Percentiles rank a stretch among this genome's conserved stretches.
These are phyloP conservation scores for Synanthedon formicaeformis DNA, from an alignment of 2,888 invertebrate genomes.

Conservation along the genomic window DNA sequence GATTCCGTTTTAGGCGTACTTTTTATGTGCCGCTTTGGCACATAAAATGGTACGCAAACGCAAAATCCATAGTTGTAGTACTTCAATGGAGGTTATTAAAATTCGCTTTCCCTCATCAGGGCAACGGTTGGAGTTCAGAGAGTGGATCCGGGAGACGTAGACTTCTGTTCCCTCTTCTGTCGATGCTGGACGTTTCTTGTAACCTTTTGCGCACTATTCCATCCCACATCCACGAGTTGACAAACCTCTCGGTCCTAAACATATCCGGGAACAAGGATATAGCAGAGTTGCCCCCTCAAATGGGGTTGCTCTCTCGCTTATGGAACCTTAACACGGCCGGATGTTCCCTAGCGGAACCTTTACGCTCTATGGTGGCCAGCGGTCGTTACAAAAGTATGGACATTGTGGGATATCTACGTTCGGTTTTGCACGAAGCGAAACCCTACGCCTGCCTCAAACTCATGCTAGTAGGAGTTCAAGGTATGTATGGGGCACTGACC, in stretches of 20 bases:
- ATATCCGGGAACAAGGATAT: conserved; percentile 88
- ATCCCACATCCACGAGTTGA: conserved; percentile 84
- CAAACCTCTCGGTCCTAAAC: conserved; percentile 92
- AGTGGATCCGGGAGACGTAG: conserved; percentile 27
- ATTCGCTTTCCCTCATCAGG: neutral
- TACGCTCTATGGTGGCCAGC: conserved; percentile 89
- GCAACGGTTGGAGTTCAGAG: neutral
- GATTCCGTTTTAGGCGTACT: too few species aligned
- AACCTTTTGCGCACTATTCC: conserved; percentile 83
- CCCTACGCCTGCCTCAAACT: conserved; percentile 96
- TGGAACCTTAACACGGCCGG: conserved; percentile 96
- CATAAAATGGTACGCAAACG: too few species aligned
- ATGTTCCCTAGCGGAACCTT: conserved; percentile 88
- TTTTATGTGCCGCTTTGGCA: too few species aligned
- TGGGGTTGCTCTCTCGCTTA: conserved; percentile 92
- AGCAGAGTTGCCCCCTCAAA: conserved; percentile 90
- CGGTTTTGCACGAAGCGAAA: conserved; percentile 85
- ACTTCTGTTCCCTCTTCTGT: conserved; percentile 91
- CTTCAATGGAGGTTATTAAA: neutral
- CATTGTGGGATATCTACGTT: conserved; percentile 90
- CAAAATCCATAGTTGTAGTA: too few species aligned
- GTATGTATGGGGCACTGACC: neutral
- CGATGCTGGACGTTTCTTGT: conserved; percentile 94
- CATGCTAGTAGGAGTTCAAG: conserved; percentile 94
- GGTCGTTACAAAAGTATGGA: conserved; percentile 97